phyloP scores from a whole-genome alignment of 1,140 invertebrate genomes.

The Ganaspis sp. region DNA sequence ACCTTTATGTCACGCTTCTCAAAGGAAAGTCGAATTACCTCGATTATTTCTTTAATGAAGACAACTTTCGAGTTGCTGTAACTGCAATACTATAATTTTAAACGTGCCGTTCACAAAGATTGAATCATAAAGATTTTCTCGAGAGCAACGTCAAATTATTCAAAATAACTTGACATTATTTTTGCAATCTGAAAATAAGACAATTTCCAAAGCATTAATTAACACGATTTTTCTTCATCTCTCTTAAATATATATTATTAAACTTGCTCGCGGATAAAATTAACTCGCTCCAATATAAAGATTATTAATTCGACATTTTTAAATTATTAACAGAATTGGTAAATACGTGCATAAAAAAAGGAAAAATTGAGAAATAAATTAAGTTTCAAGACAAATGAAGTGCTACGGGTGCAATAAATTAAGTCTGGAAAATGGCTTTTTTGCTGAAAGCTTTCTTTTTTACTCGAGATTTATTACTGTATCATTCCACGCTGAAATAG shows the following conservation, averaged over 20 bases:
- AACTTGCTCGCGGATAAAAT: too few species aligned
- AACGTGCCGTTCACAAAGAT: neutral
- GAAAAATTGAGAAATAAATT: neutral
- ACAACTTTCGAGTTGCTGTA: constrained; percentile 13
- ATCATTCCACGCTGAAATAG: constrained; percentile 28
- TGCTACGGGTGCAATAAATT: neutral
- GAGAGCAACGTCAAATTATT: neutral
- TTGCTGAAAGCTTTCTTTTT: neutral
- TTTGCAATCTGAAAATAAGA: neutral
- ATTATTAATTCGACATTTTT: too few species aligned
- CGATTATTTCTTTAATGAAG: constrained; percentile 26
- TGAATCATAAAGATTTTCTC: neutral
- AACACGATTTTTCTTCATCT: too few species aligned
- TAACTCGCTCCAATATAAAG: too few species aligned
- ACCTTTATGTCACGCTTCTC: constrained; percentile 27
- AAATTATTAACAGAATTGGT: neutral
- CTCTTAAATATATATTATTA: too few species aligned
- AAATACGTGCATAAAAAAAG: neutral
- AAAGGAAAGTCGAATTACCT: neutral
- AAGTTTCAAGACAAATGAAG: neutral
- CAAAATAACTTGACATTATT: neutral
- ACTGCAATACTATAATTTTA: constrained; percentile 6
- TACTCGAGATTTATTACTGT: constrained; percentile 16
- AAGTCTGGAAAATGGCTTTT: constrained; percentile 5
- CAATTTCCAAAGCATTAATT: neutral